Evolutionary conservation across 2,797 vertebrate species (phyloP).

Genomic region (Glossophaga mutica): DNA sequence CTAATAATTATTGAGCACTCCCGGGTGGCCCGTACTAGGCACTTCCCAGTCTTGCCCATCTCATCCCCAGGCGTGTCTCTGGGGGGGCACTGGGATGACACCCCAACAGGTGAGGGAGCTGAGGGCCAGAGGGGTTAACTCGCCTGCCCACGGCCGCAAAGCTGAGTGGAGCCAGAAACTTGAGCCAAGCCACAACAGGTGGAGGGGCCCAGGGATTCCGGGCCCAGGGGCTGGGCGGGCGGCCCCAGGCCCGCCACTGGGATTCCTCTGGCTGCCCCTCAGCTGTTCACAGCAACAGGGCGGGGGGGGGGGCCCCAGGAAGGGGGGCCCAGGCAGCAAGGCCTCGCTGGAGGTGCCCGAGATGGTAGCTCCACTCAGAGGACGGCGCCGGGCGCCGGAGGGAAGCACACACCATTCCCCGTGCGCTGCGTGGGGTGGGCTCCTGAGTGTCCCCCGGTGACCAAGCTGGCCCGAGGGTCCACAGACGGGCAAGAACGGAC

Average conservation of each 20-base stretch:
- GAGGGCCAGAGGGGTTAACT: not conserved
- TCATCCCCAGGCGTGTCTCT: not conserved
- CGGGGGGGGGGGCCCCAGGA: not conserved
- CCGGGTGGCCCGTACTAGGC: not conserved
- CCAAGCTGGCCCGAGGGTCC: not conserved
- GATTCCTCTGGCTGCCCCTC: not conserved
- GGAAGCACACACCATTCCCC: not conserved
- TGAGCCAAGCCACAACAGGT: not conserved
- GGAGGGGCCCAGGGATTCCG: not conserved
- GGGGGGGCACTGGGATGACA: no score
- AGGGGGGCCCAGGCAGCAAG: not conserved
- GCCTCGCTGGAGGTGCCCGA: not conserved
- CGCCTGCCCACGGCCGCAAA: not conserved
- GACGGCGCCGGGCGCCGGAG: not conserved
- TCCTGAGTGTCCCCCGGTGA: accelerated
- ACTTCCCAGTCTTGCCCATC: accelerated
- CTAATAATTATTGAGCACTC: not conserved
- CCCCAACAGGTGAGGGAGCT: not conserved
- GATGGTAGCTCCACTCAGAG: not conserved
- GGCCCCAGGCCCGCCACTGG: not conserved
- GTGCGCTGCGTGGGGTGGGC: accelerated
- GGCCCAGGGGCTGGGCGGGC: not conserved
- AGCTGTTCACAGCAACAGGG: not conserved
- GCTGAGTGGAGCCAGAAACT: not conserved
- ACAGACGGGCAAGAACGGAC: not conserved